phyloP scores from a whole-genome alignment of 2,113 vertebrate genomes.

The Xenopus borealis region DNA sequence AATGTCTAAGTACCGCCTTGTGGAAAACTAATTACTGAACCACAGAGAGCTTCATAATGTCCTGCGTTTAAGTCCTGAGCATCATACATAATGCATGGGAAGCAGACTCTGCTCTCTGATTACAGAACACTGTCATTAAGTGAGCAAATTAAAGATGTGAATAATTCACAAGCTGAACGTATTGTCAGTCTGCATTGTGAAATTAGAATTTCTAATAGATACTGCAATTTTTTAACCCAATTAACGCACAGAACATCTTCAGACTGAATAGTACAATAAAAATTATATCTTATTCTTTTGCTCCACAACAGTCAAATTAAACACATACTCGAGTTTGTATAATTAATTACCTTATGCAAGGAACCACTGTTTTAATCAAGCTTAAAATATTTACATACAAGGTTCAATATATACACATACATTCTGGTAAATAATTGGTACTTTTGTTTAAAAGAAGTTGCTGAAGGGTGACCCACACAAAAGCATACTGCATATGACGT shows the following conservation, averaged over 20 bases:
- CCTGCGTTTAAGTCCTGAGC: slow-evolving; percentile 83
- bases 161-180: slow-evolving; percentile 85
- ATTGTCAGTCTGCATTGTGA: slow-evolving; percentile 83
- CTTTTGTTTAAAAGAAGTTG: no score
- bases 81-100: slow-evolving; percentile 86
- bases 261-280: slow-evolving; percentile 86
- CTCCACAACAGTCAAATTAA: slow-evolving; percentile 78
- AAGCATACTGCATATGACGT: neutral
- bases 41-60: slow-evolving; percentile 84
- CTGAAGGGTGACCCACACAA: no score
- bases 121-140: slow-evolving; percentile 87
- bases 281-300: slow-evolving; percentile 82
- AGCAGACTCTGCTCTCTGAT: slow-evolving; percentile 83
- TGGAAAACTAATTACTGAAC: slow-evolving; percentile 86
- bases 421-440: no score
- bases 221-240: slow-evolving; percentile 86
- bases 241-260: slow-evolving; percentile 81
- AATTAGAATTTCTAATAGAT: slow-evolving; percentile 90
- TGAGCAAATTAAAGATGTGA: slow-evolving; percentile 88
- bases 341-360: slow-evolving; percentile 62
- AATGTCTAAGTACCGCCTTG: slow-evolving; percentile 81
- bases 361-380: slow-evolving; percentile 67
- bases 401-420: slow-evolving; percentile 59
- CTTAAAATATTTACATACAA: slow-evolving; percentile 63
- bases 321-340: slow-evolving; percentile 76